Evolutionary conservation across 2,113 vertebrate species (phyloP).

Genomic region (human (Homo sapiens)): GRCh38 chr2:231819501-231820000

Average conservation of each 20-base stretch:
- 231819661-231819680: neutral
- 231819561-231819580: fast-evolving
- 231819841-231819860: neutral
- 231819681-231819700: no score
- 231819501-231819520: neutral
- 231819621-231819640: neutral
- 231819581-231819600: neutral
- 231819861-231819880: neutral
- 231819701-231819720: neutral
- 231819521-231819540: neutral
- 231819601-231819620: fast-evolving
- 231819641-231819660: neutral
- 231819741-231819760: fast-evolving
- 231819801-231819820: neutral
- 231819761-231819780: fast-evolving
- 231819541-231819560: neutral
- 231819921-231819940: neutral
- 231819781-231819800: neutral
- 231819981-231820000: no score
- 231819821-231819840: fast-evolving
- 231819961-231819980: neutral
- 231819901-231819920: neutral
- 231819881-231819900: neutral
- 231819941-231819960: neutral
- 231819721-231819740: neutral